phyloP scores from a whole-genome alignment of 2,113 vertebrate species.

The Pseudorasbora parva region DNA sequence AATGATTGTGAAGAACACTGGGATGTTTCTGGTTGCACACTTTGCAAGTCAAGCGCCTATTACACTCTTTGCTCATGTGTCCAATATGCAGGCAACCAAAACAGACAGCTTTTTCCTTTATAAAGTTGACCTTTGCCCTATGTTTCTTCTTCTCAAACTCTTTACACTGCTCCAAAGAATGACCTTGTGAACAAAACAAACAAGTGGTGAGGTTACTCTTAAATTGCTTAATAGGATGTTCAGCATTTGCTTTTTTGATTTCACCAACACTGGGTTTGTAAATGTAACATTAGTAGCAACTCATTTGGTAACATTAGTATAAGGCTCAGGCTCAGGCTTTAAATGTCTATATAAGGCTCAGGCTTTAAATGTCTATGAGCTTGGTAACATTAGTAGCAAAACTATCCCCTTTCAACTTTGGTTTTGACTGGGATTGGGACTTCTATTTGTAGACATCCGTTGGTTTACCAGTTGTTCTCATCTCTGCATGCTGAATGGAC shows the following conservation, averaged over 20 bases:
- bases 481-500: neutral
- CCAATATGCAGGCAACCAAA: neutral
- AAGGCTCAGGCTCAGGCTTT: too few relatives aligned
- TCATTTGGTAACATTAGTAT: too few relatives aligned
- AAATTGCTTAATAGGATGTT: too few relatives aligned
- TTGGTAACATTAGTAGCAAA: neutral
- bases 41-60: too few relatives aligned
- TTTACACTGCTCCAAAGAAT: constrained; percentile 4
- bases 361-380: too few relatives aligned
- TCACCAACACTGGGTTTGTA: too few relatives aligned
- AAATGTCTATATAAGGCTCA: too few relatives aligned
- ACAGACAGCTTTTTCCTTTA: too few relatives aligned
- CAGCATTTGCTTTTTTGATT: too few relatives aligned
- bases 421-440: neutral
- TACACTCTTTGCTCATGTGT: constrained; percentile 7
- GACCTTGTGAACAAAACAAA: constrained; percentile 7
- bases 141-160: constrained; percentile 9
- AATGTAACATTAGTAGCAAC: too few relatives aligned
- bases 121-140: too few relatives aligned
- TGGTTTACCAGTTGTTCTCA: constrained; percentile 6
- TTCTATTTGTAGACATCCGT: neutral
- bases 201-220: too few relatives aligned
- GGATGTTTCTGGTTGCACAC: constrained; percentile 6
- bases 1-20: constrained; percentile 7
- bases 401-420: constrained; percentile 25